These are phyloP conservation scores for Pammene aurita DNA, from an alignment of 2,888 invertebrate species.

Conservation along the genomic window DNA sequence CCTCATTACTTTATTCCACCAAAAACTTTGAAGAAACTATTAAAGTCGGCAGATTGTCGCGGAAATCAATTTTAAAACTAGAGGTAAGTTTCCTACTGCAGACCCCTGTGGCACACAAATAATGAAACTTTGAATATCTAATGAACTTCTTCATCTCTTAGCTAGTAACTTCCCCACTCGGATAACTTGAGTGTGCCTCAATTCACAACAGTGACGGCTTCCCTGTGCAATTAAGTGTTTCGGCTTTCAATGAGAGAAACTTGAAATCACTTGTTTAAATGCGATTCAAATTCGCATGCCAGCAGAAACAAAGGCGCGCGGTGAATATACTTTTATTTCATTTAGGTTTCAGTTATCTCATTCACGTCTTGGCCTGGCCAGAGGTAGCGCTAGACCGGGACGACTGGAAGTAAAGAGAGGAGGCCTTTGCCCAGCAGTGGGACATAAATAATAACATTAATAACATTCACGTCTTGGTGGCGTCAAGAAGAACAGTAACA, in stretches of 20 bases:
- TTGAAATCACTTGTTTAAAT: slow-evolving; percentile 63
- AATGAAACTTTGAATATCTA: slow-evolving; percentile 64
- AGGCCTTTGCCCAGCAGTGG: too few species aligned
- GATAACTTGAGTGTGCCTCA: slow-evolving; percentile 61
- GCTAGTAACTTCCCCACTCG: slow-evolving; percentile 56
- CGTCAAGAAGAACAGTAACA: too few species aligned
- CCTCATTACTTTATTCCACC: slow-evolving; percentile 54
- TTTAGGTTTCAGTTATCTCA: background rate
- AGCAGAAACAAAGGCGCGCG: slow-evolving; percentile 43
- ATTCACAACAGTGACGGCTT: slow-evolving; percentile 51
- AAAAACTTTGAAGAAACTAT: slow-evolving; percentile 51
- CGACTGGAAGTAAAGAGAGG: too few species aligned
- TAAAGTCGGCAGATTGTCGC: slow-evolving; percentile 52
- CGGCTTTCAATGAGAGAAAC: slow-evolving; percentile 65
- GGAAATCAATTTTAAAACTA: slow-evolving; percentile 60
- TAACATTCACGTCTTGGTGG: too few species aligned
- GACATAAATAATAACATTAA: too few species aligned
- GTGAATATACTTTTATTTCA: background rate
- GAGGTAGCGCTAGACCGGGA: too few species aligned
- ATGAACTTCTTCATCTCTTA: slow-evolving; percentile 64
- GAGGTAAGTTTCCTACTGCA: slow-evolving; percentile 52
- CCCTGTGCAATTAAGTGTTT: slow-evolving; percentile 69
- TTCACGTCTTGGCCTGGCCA: too few species aligned
- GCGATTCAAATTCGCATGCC: slow-evolving; percentile 53
- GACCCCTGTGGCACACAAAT: slow-evolving; percentile 56